Evolutionary conservation across 2,797 vertebrate species (phyloP).

Genomic region (Acestrorhynchus altus): DNA sequence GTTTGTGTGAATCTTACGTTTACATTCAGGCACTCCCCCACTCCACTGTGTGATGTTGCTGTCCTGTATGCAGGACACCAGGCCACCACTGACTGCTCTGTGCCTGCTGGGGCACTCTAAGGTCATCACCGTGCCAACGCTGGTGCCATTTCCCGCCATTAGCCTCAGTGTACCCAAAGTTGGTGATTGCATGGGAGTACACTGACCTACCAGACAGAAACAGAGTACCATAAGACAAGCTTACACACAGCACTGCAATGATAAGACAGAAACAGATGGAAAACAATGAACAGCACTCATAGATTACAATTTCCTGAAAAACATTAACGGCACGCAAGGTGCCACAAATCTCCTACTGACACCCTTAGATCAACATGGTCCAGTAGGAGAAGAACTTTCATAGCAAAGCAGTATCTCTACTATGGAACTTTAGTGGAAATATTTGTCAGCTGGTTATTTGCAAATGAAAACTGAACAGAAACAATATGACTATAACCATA

Average conservation of each 20-base stretch:
- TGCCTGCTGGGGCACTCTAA: conserved; percentile 85
- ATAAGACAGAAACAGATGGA: neutral
- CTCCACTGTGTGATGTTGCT: conserved; percentile 82
- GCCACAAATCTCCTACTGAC: neutral
- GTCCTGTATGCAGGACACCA: conserved; percentile 79
- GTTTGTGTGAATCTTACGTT: conserved; percentile 73
- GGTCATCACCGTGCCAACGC: conserved; percentile 81
- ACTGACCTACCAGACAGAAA: conserved; percentile 74
- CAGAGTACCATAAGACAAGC: conserved; percentile 45
- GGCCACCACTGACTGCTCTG: conserved; percentile 77
- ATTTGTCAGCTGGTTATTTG: too few species aligned
- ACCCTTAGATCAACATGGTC: neutral
- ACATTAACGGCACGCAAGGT: neutral
- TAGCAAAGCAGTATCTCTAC: neutral
- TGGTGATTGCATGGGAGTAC: conserved; percentile 76
- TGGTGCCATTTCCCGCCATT: conserved; percentile 84
- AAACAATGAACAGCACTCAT: neutral
- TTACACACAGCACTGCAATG: conserved; percentile 8
- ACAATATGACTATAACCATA: too few species aligned
- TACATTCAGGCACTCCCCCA: conserved; percentile 80
- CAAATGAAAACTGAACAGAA: too few species aligned
- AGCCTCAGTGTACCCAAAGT: conserved; percentile 78
- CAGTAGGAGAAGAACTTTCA: neutral
- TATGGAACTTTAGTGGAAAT: neutral
- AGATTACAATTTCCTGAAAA: conserved; percentile 11